These are phyloP conservation scores for Deilephila porcellus DNA, from an alignment of 2,888 invertebrate genomes.

Conservation along the genomic window DNA sequence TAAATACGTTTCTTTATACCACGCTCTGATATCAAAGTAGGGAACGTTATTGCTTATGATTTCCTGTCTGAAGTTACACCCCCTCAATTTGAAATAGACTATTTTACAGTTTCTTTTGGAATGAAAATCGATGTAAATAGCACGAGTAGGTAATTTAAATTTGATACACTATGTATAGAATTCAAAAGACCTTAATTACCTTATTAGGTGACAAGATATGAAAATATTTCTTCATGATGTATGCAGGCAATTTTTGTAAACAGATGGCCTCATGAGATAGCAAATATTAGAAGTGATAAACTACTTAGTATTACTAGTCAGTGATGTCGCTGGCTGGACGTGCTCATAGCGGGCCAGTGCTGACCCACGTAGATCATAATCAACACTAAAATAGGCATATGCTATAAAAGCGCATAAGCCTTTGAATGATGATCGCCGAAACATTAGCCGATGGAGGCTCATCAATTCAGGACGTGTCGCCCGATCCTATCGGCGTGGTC, in stretches of 20 bases:
- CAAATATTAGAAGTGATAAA: not conserved
- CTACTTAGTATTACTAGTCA: conserved; percentile 8
- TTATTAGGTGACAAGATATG: too few species aligned
- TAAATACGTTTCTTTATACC: conserved; percentile 1
- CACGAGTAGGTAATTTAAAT: too few species aligned
- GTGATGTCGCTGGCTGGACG: conserved; percentile 4
- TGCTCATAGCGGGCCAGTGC: conserved; percentile 4
- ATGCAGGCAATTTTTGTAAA: not conserved
- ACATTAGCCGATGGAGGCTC: conserved; percentile 44
- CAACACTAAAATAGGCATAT: conserved; percentile 29
- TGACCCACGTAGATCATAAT: conserved; percentile 26
- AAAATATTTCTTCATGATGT: too few species aligned
- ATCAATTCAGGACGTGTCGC: conserved; percentile 79
- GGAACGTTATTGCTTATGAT: not conserved
- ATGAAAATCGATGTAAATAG: too few species aligned
- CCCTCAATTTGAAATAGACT: not conserved
- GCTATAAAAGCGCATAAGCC: conserved; percentile 28
- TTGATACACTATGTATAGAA: too few species aligned
- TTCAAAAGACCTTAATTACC: too few species aligned
- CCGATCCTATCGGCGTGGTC: conserved; percentile 65
- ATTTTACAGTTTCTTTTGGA: not conserved
- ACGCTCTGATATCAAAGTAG: not conserved
- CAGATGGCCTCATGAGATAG: not conserved
- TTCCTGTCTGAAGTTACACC: not conserved
- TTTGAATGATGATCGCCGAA: conserved; percentile 39